These are phyloP conservation scores for Nothoprocta pentlandii DNA, from an alignment of 2,113 vertebrate species.

Conservation along the genomic window DNA sequence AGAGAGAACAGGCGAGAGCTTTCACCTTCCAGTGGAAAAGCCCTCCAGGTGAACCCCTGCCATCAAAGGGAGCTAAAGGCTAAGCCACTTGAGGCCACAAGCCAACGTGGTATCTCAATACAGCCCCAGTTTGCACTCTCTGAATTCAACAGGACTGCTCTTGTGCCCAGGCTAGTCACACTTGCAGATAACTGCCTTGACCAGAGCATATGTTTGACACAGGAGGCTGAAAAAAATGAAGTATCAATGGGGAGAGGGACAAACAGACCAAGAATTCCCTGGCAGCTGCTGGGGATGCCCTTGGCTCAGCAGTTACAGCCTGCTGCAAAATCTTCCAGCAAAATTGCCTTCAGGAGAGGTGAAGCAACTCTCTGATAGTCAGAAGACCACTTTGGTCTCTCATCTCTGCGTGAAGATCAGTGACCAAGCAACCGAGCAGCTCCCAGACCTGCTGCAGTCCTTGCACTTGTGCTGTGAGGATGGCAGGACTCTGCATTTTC, in stretches of 20 bases:
- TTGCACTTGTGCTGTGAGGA: accelerated
- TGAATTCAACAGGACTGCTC: not conserved
- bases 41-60: not conserved
- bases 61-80: not conserved
- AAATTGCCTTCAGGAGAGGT: not conserved
- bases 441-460: accelerated
- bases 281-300: no score
- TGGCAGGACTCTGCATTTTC: not conserved
- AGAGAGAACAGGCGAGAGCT: not conserved
- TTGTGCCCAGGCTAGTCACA: not conserved
- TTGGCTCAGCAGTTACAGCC: not conserved
- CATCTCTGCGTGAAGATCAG: not conserved
- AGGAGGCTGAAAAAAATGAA: not conserved
- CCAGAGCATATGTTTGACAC: not conserved
- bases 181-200: not conserved
- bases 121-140: no score
- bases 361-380: not conserved
- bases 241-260: not conserved
- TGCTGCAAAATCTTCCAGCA: not conserved
- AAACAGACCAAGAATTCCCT: not conserved
- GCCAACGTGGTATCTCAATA: no score
- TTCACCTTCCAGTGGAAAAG: not conserved
- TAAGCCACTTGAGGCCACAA: not conserved
- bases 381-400: not conserved
- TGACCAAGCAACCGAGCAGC: not conserved